phyloP scores from a whole-genome alignment of 2,888 invertebrate genomes.

The Byasa hedistus region DNA sequence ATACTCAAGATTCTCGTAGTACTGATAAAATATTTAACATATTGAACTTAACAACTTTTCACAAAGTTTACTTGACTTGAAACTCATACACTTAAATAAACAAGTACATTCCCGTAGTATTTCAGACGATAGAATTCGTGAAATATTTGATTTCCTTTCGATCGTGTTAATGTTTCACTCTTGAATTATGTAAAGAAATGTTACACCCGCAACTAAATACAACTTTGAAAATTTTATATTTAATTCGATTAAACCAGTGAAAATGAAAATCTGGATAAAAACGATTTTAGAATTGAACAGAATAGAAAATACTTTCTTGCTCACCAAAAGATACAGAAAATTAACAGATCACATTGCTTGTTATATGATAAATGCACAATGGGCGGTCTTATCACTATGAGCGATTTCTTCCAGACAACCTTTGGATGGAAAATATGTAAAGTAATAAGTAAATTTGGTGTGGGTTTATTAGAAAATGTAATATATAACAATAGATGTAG shows the following conservation, averaged over 20 bases:
- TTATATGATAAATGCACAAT: too few species aligned
- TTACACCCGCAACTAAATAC: neutral
- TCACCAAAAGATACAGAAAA: too few species aligned
- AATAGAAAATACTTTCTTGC: too few species aligned
- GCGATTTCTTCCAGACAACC: too few species aligned
- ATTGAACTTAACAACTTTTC: conserved; percentile 23
- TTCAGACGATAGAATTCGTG: conserved; percentile 17
- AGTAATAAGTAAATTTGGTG: too few species aligned
- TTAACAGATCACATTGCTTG: too few species aligned
- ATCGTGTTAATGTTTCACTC: conserved; percentile 5
- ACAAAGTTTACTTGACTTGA: conserved; percentile 26
- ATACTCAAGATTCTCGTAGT: too few species aligned
- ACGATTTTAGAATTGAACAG: too few species aligned
- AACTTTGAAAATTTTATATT: neutral
- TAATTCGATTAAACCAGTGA: neutral
- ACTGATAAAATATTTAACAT: conserved; percentile 22
- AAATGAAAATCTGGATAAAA: conserved; percentile 8
- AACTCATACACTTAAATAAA: conserved; percentile 24
- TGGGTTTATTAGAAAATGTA: too few species aligned
- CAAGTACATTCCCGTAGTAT: conserved; percentile 9
- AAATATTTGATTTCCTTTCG: conserved; percentile 21
- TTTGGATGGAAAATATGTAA: too few species aligned
- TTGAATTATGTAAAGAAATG: conserved; percentile 7
- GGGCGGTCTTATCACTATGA: too few species aligned
- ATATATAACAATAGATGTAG: too few species aligned